Evolutionary conservation across 1,140 invertebrate genomes (phyloP).

Genomic region (Phthorimaea operculella): DNA sequence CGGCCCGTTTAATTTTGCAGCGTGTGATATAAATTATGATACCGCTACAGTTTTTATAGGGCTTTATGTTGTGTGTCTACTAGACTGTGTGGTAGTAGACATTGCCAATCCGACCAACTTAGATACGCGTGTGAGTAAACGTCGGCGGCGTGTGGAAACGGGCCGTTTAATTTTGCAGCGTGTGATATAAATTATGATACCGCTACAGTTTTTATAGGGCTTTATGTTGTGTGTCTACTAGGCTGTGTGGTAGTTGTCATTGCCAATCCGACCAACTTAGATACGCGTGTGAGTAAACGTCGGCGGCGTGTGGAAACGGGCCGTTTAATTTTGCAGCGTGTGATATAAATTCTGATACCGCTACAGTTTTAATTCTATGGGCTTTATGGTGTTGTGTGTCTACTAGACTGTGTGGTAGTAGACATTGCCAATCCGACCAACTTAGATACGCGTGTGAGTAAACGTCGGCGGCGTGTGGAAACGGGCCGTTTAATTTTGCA

Average conservation of each 20-base stretch:
- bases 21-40: too few relatives aligned
- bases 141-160: constrained; percentile 10
- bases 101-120: constrained; percentile 16
- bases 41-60: too few relatives aligned
- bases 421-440: constrained; percentile 9
- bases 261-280: constrained; percentile 18
- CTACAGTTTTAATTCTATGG: too few relatives aligned
- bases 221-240: too few relatives aligned
- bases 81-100: too few relatives aligned
- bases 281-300: constrained; percentile 27
- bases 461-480: constrained; percentile 12
- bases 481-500: constrained; percentile 36
- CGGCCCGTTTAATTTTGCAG: constrained; percentile 37
- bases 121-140: constrained; percentile 29
- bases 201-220: too few relatives aligned
- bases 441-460: constrained; percentile 32
- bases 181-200: constrained; percentile 47
- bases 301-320: constrained; percentile 11
- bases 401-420: too few relatives aligned
- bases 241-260: too few relatives aligned
- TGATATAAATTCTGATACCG: too few relatives aligned
- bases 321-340: constrained; percentile 42
- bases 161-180: constrained; percentile 38
- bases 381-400: too few relatives aligned
- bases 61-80: too few relatives aligned